phyloP scores from a whole-genome alignment of 2,113 vertebrate species.

The Turnix velox region DNA sequence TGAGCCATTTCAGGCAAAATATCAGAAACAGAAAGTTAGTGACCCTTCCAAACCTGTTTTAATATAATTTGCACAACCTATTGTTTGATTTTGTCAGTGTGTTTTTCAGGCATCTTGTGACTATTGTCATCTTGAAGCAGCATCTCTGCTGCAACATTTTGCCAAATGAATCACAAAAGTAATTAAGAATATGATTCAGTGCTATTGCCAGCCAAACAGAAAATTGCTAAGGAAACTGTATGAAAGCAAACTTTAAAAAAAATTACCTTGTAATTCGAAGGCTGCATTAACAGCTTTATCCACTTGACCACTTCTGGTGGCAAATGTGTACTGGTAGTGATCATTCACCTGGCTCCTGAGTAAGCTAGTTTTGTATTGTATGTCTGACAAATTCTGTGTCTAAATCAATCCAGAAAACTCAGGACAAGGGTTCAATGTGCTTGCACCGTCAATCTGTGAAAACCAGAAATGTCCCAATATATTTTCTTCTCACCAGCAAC shows the following conservation, averaged over 20 bases:
- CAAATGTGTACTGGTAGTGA: not conserved
- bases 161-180: not conserved
- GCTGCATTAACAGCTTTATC: not conserved
- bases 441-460: not conserved
- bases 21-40: not conserved
- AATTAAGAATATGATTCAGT: not conserved
- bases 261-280: not conserved
- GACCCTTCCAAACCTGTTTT: not conserved
- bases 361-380: not conserved
- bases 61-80: not conserved
- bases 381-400: not conserved
- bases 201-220: not conserved
- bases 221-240: not conserved
- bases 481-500: not conserved
- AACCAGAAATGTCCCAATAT: not conserved
- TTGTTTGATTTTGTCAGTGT: not conserved
- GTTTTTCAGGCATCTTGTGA: not conserved
- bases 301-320: not conserved
- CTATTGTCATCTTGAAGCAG: not conserved
- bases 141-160: not conserved
- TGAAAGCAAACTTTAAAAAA: not conserved
- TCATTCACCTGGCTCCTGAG: accelerated
- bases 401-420: not conserved
- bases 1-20: not conserved
- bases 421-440: not conserved